A percentile compares a stretch with the other conserved stretches of the same genome.
phyloP scores from a whole-genome alignment of 2,888 invertebrate genomes.

The Ormia ochracea region DNA sequence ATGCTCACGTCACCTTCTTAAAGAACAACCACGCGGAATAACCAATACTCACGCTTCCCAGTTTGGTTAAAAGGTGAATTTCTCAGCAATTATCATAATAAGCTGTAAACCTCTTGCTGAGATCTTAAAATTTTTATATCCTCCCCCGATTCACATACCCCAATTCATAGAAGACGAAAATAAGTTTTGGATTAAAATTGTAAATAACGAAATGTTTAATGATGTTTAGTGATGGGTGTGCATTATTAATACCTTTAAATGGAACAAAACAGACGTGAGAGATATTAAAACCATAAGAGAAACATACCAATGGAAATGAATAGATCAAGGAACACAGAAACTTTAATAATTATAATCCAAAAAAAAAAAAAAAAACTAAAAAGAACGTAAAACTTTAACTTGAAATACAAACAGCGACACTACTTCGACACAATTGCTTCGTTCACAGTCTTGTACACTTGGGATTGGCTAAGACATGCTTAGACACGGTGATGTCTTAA shows the following conservation, averaged over 20 bases:
- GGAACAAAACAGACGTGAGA: conserved; percentile 16
- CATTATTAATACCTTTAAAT: background rate
- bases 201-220: background rate
- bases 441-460: too few relatives aligned
- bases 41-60: too few relatives aligned
- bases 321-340: conserved; percentile 4
- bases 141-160: background rate
- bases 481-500: too few relatives aligned
- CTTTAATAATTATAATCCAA: conserved; percentile 9
- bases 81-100: too few relatives aligned
- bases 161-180: background rate
- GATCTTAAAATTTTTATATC: background rate
- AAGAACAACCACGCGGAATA: too few relatives aligned
- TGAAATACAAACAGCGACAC: too few relatives aligned
- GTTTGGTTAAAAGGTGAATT: too few relatives aligned
- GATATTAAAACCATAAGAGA: conserved; percentile 28
- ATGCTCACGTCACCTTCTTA: too few relatives aligned
- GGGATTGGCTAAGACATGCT: too few relatives aligned
- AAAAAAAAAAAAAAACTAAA: too few relatives aligned
- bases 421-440: too few relatives aligned
- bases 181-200: conserved; percentile 16
- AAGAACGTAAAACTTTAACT: too few relatives aligned
- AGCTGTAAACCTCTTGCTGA: background rate
- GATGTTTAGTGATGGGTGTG: conserved; percentile 2
- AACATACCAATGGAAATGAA: conserved; percentile 73